Evolutionary conservation across 2,113 vertebrate species (phyloP).

Genomic region (Electrona antarctica): DNA sequence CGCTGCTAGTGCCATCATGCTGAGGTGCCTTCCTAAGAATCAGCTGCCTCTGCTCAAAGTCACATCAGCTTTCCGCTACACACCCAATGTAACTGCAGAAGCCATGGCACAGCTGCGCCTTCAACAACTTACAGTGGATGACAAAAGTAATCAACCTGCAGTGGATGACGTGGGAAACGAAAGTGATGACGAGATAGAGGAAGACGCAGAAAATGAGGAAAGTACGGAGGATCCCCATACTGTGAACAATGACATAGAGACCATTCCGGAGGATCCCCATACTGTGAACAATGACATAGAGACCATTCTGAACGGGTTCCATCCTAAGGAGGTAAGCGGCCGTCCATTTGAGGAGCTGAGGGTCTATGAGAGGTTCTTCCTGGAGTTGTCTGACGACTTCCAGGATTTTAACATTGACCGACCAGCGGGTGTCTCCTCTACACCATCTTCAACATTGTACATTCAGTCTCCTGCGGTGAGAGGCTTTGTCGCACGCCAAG

Average conservation of each 20-base stretch:
- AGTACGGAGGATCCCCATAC: constrained; percentile 78
- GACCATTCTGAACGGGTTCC: constrained; percentile 93
- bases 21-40: constrained; percentile 99
- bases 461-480: constrained; percentile 66
- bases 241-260: constrained; percentile 94
- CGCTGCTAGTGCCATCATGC: constrained; percentile 96
- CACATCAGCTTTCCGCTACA: constrained; percentile 90
- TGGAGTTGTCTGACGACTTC: constrained; percentile 92
- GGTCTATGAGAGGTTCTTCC: constrained; percentile 92
- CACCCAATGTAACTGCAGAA: constrained; percentile 85
- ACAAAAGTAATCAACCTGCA: constrained; percentile 48
- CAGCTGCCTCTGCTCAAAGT: constrained; percentile 95
- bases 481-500: constrained; percentile 55
- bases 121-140: constrained; percentile 93
- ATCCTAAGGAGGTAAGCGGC: constrained; percentile 80
- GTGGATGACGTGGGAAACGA: constrained; percentile 82
- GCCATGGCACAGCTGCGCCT: constrained; percentile 91
- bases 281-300: constrained; percentile 92
- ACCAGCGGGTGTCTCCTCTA: constrained; percentile 52
- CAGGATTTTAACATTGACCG: constrained; percentile 87
- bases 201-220: constrained; percentile 86
- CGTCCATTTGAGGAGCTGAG: constrained; percentile 89
- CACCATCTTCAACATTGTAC: constrained; percentile 57
- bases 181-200: constrained; percentile 90
- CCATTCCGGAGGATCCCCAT: constrained; percentile 86